phyloP scores from a whole-genome alignment of 2,113 vertebrate species.

The Cariama cristata region DNA sequence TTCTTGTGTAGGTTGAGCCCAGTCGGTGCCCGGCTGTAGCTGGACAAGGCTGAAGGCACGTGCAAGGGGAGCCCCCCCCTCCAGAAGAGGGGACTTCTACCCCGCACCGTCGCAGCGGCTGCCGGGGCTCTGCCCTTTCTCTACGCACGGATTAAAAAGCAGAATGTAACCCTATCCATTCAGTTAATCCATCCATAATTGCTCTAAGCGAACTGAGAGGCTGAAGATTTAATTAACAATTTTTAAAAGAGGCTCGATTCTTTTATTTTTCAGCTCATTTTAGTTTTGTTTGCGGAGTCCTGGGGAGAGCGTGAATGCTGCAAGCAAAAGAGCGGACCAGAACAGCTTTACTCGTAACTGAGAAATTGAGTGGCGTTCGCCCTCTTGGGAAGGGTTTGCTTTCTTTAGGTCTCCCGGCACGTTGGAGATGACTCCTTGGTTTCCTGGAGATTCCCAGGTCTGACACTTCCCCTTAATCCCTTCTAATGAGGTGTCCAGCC shows the following conservation, averaged over 20 bases:
- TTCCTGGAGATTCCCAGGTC: not conserved
- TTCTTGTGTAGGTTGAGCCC: not conserved
- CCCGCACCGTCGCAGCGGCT: not conserved
- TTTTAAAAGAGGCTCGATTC: not conserved
- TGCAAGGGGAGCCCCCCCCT: not conserved
- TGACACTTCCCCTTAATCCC: not conserved
- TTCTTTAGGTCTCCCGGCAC: not conserved
- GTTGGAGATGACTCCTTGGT: not conserved
- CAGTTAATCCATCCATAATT: not conserved
- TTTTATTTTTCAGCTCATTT: conserved; percentile 34
- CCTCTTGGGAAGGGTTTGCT: not conserved
- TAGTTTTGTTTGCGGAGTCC: not conserved
- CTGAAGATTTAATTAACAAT: not conserved
- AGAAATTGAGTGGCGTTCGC: fast-evolving
- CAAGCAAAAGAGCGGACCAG: not conserved
- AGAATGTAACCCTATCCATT: not conserved
- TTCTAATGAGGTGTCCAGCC: not conserved
- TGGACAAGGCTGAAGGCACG: not conserved
- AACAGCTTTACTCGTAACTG: not conserved
- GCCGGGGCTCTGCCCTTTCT: not conserved
- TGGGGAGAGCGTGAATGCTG: not conserved
- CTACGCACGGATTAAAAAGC: fast-evolving
- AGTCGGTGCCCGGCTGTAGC: not conserved
- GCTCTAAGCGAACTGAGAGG: not conserved
- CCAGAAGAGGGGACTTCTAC: not conserved